phyloP scores from a whole-genome alignment of 2,113 vertebrate species.

The Tiliqua scincoides region DNA sequence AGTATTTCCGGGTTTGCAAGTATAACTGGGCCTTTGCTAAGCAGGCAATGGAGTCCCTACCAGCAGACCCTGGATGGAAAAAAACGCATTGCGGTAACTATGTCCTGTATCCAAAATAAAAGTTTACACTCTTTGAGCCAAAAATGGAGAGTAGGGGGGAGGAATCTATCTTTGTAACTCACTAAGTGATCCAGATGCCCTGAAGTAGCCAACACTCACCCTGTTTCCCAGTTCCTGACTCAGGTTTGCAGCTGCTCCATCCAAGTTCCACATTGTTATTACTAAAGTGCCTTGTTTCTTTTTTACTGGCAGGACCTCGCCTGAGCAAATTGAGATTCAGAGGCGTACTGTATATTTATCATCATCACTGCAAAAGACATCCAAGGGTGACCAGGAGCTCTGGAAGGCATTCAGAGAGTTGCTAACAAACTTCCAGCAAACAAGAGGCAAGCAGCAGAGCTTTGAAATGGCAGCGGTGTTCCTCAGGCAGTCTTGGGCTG shows the following conservation, averaged over 20 bases:
- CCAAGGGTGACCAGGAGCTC: constrained; percentile 34
- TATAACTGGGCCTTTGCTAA: neutral
- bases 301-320: constrained; percentile 28
- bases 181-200: neutral
- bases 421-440: constrained; percentile 13
- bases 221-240: neutral
- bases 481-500: neutral
- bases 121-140: constrained; percentile 2
- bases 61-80: neutral
- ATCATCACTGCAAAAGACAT: constrained; percentile 41
- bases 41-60: neutral
- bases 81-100: neutral
- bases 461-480: neutral
- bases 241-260: neutral
- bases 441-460: neutral
- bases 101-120: constrained; percentile 15
- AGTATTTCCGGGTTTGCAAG: neutral
- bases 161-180: neutral
- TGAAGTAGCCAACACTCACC: neutral
- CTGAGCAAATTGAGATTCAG: constrained; percentile 41
- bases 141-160: neutral
- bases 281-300: constrained; percentile 22
- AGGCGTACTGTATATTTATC: constrained; percentile 35
- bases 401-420: constrained; percentile 37
- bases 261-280: constrained; percentile 26